A percentile compares a stretch with the other conserved stretches of the same genome.
Evolutionary conservation across 2,888 invertebrate species (phyloP).

Genomic region (Syritta pipiens): DNA sequence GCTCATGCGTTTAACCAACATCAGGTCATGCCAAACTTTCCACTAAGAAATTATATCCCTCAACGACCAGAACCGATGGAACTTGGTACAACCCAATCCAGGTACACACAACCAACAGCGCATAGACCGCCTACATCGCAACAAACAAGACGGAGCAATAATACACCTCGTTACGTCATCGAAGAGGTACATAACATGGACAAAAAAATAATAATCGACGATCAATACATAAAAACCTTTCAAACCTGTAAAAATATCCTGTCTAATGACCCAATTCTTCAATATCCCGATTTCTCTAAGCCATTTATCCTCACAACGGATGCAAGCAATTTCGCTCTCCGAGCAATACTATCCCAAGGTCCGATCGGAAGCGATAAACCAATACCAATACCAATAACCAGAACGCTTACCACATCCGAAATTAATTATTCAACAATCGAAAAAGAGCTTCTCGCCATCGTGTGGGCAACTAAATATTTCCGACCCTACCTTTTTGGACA

Average conservation of each 20-base stretch:
- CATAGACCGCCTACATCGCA: not conserved
- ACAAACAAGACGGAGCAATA: constrained; percentile 1
- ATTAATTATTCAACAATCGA: not conserved
- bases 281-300: constrained; percentile 1
- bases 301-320: not conserved
- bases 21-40: too few species aligned
- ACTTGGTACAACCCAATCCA: not conserved
- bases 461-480: not conserved
- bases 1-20: not conserved
- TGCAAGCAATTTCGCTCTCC: not conserved
- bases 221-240: not conserved
- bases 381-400: too few species aligned
- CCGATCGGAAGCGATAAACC: not conserved
- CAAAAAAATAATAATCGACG: constrained; percentile 4
- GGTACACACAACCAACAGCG: not conserved
- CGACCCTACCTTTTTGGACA: constrained; percentile 1
- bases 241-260: not conserved
- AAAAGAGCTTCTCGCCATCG: not conserved
- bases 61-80: not conserved
- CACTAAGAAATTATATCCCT: not conserved
- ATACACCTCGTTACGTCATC: not conserved
- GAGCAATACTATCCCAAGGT: constrained; percentile 1
- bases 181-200: not conserved
- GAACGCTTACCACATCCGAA: not conserved
- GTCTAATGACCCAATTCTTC: not conserved